Evolutionary conservation across 2,888 invertebrate genomes (phyloP), one percentile per base, ranked within the genome.

Genomic region (Macrophya alboannulata): DNA sequence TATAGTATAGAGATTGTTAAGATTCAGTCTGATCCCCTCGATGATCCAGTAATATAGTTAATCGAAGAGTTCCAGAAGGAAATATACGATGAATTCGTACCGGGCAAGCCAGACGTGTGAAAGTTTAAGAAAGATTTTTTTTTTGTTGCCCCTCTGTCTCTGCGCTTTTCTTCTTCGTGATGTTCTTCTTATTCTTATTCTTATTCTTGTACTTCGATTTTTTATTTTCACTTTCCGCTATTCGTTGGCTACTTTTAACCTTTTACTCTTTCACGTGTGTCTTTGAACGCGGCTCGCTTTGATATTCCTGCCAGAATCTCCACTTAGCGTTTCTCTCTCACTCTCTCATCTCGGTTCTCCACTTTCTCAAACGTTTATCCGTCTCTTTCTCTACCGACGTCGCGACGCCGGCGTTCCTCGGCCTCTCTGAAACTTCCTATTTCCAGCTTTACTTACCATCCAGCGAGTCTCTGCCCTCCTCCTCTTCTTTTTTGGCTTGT

Each of bases 271-370:
- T 71, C 37, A 45, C 83, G 86, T 87, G 88, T 88, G 88, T 90
- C 92, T 91, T 91, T 91, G 91, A 83, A 91, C 89, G 91, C 90
- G 89, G 86, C 89, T 87, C 86, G 90, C 92, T 92, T 92, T 92
- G 92, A 92, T 92, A 92, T 92, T 91, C 89, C 90, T 92, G 91
- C 92, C 92, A 92, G 91, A 92, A 92, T 92, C 91, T 91, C 90
- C 88, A 89, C 90, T 88, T 76, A 59, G 85, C 77, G 84, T 48
- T 84, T 21, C 71, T 59, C 59, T 84, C 74, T 72, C 37, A 17
- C 71, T 85, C 71, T 74, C 48, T 85, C 68, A 86, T 76, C 81
- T 82, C 84, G 40, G 25, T 62, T 85, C 84, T 86, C 85, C 79
- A 83, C 79, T 76, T 79, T 83, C 85, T 31, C 84, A 82, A 71